These are phyloP conservation scores for Thryonomys swinderianus DNA, from an alignment of 2,113 vertebrate species.

Conservation along the genomic window DNA sequence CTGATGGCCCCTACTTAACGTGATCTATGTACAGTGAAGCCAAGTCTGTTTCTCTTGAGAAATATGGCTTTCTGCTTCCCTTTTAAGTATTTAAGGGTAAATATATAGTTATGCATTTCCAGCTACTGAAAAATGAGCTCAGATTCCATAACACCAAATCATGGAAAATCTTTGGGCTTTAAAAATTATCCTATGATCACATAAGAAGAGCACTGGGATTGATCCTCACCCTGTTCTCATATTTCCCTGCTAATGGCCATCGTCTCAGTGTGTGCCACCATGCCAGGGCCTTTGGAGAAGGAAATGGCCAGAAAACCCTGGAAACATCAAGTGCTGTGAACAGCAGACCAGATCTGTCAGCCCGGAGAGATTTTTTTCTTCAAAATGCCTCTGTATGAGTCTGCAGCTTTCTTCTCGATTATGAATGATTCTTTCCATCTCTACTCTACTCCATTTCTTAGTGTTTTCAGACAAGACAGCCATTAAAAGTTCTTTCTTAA, in stretches of 20 bases:
- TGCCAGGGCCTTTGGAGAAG: not conserved
- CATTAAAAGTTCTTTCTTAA: not conserved
- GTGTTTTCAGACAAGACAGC: not conserved
- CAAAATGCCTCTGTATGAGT: not conserved
- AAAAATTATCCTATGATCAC: slow-evolving; percentile 60
- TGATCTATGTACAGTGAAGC: slow-evolving; percentile 44
- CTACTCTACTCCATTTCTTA: not conserved
- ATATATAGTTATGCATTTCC: slow-evolving; percentile 55
- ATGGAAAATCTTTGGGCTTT: slow-evolving; percentile 30
- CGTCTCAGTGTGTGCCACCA: not conserved
- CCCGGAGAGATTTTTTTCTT: not conserved
- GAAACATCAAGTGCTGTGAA: not conserved
- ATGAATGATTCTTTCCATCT: slow-evolving; percentile 10
- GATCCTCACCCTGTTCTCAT: not conserved
- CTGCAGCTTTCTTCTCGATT: not conserved
- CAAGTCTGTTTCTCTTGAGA: slow-evolving; percentile 57
- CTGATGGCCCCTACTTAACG: slow-evolving; percentile 51
- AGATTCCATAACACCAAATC: slow-evolving; percentile 53
- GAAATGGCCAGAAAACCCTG: not conserved
- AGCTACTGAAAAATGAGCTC: slow-evolving; percentile 58
- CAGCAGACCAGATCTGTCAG: not conserved
- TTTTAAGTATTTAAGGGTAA: slow-evolving; percentile 63
- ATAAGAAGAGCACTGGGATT: slow-evolving; percentile 6
- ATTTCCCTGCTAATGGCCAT: slow-evolving; percentile 23
- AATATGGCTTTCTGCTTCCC: slow-evolving; percentile 45